Evolutionary conservation across 53 echinoderm and acorn worm species (phyloP), one percentile per base, ranked within the genome.

Genomic region (Glandiceps talaboti): DNA sequence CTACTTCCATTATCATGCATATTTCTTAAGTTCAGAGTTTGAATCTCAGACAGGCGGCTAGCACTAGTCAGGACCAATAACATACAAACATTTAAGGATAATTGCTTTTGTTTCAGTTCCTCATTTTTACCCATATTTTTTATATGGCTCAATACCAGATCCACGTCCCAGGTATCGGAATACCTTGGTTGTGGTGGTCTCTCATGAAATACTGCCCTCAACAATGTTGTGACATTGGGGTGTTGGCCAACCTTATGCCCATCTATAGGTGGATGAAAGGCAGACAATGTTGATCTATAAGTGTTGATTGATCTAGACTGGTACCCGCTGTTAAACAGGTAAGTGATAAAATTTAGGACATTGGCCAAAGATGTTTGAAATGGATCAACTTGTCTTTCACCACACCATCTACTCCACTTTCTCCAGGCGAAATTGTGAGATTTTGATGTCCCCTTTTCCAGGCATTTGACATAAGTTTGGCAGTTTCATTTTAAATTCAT

Each of bases 331-430:
- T 79, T 28, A 1, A 85, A 75, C 0, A 85, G 45, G 30, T 31
- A 75, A 28, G 28, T 78, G 14, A 84, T 74, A 33, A 80, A 85
- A 20, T 85, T 31, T 26, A 83, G 64, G 28, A 77, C 64, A 14
- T 33, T 77, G 25, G 77, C 77, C 45, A 33, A 27, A 29, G 29
- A 25, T 85, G 26, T 32, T 33, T 33, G 75, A 85, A 80, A 31
- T 73, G 80, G 85, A 85, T 80, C 74, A 74, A 85, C 26, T 29
- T 85, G 30, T 74, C 80, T 27, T 75, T 80, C 32, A 75, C 33
- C 73, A 80, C 74, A 83, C 64, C 30, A 77, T 72, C 32, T 1
- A 73, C 74, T 31, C 73, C 74, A 26, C 74, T 75, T 26, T 29
- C n/a, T n/a, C n/a, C n/a, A n/a, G n/a, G n/a, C n/a, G n/a, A n/a